Evolutionary conservation across 2,113 vertebrate genomes (phyloP).

Genomic region (Embiotoca jacksoni): DNA sequence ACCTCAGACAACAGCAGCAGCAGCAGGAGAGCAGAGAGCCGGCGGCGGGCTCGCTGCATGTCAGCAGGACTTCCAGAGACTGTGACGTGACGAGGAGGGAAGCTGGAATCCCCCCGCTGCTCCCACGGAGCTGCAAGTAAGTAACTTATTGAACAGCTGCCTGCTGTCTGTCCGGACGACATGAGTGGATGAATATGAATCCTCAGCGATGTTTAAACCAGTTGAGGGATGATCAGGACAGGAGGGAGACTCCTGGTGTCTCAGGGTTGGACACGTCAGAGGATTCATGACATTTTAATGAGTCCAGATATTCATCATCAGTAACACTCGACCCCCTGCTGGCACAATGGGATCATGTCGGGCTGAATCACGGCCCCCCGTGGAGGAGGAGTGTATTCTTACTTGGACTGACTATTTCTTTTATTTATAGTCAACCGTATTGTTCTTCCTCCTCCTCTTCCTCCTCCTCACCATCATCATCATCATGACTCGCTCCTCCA

Average conservation of each 20-base stretch:
- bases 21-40: neutral
- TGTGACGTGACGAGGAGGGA: slow-evolving; percentile 49
- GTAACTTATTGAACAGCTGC: slow-evolving; percentile 27
- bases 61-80: slow-evolving; percentile 7
- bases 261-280: no score
- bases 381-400: neutral
- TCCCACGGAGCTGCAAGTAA: slow-evolving; percentile 41
- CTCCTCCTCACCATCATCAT: slow-evolving; percentile 13
- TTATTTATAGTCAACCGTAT: slow-evolving; percentile 24
- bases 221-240: no score
- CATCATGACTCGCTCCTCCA: slow-evolving; percentile 15
- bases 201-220: neutral
- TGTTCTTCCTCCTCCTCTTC: neutral
- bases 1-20: neutral
- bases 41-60: neutral
- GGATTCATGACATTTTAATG: no score
- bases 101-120: slow-evolving; percentile 53
- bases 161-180: neutral
- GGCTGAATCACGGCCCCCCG: no score
- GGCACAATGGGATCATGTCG: no score
- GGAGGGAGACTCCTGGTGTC: no score
- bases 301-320: no score
- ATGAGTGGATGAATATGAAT: no score
- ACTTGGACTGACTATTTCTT: neutral
- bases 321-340: no score